Conservation (phyloP, 2,888 invertebrate genomes). For the Tachina grossa region DNA sequence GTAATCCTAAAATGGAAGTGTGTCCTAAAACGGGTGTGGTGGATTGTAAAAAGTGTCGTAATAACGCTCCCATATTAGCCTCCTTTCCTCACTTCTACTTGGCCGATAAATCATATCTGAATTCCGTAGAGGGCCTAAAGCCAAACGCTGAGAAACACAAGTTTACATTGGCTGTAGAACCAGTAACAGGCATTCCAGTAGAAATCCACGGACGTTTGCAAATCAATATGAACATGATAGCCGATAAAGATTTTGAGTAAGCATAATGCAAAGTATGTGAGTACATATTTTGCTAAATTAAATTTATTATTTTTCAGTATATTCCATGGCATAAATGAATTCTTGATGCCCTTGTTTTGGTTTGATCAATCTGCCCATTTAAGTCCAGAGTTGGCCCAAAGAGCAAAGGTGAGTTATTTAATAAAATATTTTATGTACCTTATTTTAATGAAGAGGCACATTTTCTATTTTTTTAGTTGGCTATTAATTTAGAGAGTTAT, state of each 20-base stretch:
- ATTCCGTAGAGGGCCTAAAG: conserved; percentile 86
- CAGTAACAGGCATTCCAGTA: conserved; percentile 91
- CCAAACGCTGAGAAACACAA: conserved; percentile 87
- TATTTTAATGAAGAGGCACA: not conserved
- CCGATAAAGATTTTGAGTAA: conserved; percentile 84
- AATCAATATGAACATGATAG: conserved; percentile 87
- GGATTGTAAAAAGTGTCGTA: conserved; percentile 89
- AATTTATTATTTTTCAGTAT: conserved; percentile 82
- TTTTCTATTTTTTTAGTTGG: conserved; percentile 75
- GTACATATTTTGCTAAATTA: not conserved
- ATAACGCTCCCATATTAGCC: conserved; percentile 91
- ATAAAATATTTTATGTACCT: not conserved
- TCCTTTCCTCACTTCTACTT: conserved; percentile 92
- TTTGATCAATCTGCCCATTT: conserved; percentile 87
- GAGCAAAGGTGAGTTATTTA: conserved; percentile 77
- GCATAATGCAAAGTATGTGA: conserved; percentile 73
- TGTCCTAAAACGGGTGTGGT: conserved; percentile 86
- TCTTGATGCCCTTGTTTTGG: conserved; percentile 90
- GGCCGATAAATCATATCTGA: conserved; percentile 87
- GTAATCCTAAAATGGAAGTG: conserved; percentile 83
- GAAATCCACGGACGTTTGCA: conserved; percentile 89
- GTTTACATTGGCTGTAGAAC: conserved; percentile 88
- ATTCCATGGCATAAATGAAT: conserved; percentile 84
- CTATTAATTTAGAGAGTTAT: conserved; percentile 77
- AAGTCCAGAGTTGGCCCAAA: conserved; percentile 84